Percentiles rank a stretch among this genome's conserved stretches.
Conservation (phyloP, 2,888 invertebrate genomes). For the Andrena flavipes region DNA sequence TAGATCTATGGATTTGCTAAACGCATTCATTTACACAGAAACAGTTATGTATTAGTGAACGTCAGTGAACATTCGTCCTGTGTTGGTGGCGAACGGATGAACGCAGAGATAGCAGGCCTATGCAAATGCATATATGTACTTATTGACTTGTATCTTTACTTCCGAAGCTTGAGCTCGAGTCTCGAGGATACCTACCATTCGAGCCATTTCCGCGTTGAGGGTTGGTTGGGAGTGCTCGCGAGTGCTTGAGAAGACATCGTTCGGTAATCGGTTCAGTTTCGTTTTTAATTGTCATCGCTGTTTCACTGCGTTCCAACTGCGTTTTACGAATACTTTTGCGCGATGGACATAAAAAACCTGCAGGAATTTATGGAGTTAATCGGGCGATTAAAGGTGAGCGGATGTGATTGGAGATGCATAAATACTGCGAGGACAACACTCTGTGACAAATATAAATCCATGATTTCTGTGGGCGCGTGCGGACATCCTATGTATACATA, state of each 20-base stretch:
- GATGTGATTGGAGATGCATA: background rate
- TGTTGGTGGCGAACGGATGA: background rate
- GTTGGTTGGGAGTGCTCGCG: too few relatives aligned
- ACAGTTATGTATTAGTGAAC: too few relatives aligned
- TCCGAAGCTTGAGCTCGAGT: background rate
- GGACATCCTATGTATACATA: background rate
- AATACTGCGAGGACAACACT: background rate
- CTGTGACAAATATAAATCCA: slow-evolving; percentile 33
- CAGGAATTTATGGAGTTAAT: slow-evolving; percentile 90
- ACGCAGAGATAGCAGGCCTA: too few relatives aligned
- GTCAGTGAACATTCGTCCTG: background rate
- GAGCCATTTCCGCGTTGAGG: background rate
- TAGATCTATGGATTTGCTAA: slow-evolving; percentile 4
- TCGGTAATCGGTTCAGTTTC: background rate
- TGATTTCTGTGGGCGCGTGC: background rate
- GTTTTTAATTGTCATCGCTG: background rate
- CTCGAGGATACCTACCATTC: background rate
- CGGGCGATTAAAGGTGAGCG: slow-evolving; percentile 89
- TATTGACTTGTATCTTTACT: background rate
- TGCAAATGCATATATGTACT: too few relatives aligned
- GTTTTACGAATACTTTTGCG: background rate
- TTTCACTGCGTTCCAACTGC: background rate
- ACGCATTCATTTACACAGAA: background rate
- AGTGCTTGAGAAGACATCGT: background rate
- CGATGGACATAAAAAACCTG: slow-evolving; percentile 85